Base-by-base conservation (phyloP, 2,797 vertebrate genomes). In the Phataginus tetradactyla region DNA sequence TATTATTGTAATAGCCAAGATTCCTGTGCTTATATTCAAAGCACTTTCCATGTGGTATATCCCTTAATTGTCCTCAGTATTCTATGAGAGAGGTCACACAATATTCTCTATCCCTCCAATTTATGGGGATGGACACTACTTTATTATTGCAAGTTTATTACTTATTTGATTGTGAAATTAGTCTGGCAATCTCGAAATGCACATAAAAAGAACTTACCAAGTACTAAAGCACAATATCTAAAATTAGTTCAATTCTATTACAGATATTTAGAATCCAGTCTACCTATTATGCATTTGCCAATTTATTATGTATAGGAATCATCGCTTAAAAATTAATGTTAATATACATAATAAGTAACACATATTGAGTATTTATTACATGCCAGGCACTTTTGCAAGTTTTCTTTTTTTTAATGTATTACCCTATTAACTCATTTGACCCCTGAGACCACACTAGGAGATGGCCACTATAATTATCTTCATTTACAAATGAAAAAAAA, bases 161-260 rank as follows among this genome's bases (percentile, higher is more conserved):
- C 17, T 45, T 88, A 68, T 55, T 34, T 87, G 18, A 85, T 92
- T 88, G 81, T 77, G 4, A 66, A 51, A 66, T 85, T 42, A 84
- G 23, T 32, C 45, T 74, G 9, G 53, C 21, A 86, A 77, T 92
- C 13, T 12, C 51, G 89, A 91, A 81, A 74, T 59, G 4, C 34
- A 21, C n/a, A 81, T 66, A 64, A 53, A 90, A 96, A 59, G 2
- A 63, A 61, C 14, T 61, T 85, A 20, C 57, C n/a, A 96, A 42
- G 20, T 88, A 51, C 79, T 95, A 25, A 88, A 88, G 25, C 2
- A 45, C 23, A 74, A 42, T 59, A 68, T 34, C 95, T 91, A 66
- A 95, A 96, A 66, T 75, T 49, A 93, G 39, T 78, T 85, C 4
- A 64, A 11, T 94, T 95, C 18, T 90, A 49, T 75, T 95, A 85